phyloP scores from a whole-genome alignment of 1,140 invertebrate genomes.

The Myzus persicae region DNA sequence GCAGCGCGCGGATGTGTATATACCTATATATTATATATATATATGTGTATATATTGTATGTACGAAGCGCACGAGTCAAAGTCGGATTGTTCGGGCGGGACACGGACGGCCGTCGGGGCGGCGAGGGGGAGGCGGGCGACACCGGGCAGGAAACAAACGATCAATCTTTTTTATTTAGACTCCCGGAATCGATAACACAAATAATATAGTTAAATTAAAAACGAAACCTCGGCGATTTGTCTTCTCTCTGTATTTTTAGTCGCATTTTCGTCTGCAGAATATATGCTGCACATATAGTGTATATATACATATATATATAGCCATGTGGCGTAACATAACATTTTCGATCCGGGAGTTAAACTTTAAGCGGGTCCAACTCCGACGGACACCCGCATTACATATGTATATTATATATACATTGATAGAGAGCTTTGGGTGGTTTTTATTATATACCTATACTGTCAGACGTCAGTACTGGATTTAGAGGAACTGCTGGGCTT shows the following conservation, averaged over 20 bases:
- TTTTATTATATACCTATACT: neutral
- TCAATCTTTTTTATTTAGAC: constrained; percentile 59
- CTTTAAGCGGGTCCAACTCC: neutral
- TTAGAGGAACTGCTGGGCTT: neutral
- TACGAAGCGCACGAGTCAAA: neutral
- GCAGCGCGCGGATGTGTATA: neutral
- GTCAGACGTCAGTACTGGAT: neutral
- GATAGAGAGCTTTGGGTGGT: neutral
- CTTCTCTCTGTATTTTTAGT: constrained; percentile 12
- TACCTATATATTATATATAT: neutral
- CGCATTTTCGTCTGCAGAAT: neutral
- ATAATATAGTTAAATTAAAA: constrained; percentile 59
- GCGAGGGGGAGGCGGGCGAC: neutral
- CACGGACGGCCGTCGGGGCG: neutral
- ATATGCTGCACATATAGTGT: neutral
- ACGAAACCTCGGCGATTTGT: constrained; percentile 54
- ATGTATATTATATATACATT: neutral
- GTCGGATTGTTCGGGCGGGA: neutral
- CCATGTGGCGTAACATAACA: neutral
- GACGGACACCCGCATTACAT: neutral
- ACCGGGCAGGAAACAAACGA: constrained; percentile 55
- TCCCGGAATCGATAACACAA: constrained; percentile 52
- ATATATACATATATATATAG: neutral
- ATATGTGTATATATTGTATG: constrained; percentile 4
- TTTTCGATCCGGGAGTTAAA: neutral